These are phyloP conservation scores for Trachelus iudaicus DNA, from an alignment of 2,888 invertebrate species.

Conservation along the genomic window DNA sequence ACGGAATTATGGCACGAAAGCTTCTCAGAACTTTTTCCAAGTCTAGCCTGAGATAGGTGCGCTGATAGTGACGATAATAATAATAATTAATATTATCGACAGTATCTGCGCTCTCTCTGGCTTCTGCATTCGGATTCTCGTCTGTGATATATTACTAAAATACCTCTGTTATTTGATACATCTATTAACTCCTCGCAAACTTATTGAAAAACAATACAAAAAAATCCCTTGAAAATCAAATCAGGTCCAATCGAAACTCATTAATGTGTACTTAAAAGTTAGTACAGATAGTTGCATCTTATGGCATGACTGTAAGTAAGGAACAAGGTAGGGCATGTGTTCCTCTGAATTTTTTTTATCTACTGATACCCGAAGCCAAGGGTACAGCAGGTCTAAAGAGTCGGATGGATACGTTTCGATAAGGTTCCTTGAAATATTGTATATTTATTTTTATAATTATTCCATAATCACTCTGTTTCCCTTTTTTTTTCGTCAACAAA, in stretches of 20 bases:
- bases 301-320: background rate
- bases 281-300: background rate
- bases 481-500: background rate
- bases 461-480: background rate
- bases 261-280: background rate
- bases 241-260: background rate
- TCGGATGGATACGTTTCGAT: background rate
- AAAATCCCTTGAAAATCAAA: background rate
- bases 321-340: background rate
- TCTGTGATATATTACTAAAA: background rate
- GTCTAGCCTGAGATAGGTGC: conserved; percentile 69
- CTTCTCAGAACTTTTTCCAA: conserved; percentile 82
- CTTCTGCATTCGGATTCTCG: background rate
- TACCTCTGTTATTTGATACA: background rate
- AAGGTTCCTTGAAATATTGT: background rate
- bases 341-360: background rate
- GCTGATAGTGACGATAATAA: background rate
- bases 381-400: background rate
- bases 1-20: conserved; percentile 79
- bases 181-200: background rate
- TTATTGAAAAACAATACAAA: background rate
- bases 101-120: background rate
- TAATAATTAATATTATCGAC: background rate
- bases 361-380: background rate
- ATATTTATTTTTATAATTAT: background rate